Evolutionary conservation across 1,140 invertebrate species (phyloP).

Genomic region (Dinothrombium tinctorium): DNA sequence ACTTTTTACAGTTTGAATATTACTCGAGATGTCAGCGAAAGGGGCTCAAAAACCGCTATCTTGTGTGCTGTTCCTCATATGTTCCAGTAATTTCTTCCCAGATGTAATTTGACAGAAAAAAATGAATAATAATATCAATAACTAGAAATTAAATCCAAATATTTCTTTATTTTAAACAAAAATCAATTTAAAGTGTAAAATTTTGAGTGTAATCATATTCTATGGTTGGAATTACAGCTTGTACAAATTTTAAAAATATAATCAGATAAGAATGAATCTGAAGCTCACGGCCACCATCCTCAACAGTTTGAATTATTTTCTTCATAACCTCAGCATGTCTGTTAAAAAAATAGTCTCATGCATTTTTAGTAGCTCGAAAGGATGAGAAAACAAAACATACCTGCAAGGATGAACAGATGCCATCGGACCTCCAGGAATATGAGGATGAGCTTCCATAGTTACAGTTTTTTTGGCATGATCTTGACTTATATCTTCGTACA

Average conservation of each 20-base stretch:
- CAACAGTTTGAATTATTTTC: constrained; percentile 91
- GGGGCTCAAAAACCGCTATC: too few relatives aligned
- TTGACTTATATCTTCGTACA: constrained; percentile 97
- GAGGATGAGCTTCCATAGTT: constrained; percentile 92
- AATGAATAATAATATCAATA: too few relatives aligned
- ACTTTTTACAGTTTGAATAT: too few relatives aligned
- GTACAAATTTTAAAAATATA: constrained; percentile 98
- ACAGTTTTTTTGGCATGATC: constrained; percentile 99
- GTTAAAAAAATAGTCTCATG: constrained; percentile 17
- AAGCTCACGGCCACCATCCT: constrained; percentile 78
- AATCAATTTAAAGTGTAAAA: constrained; percentile 47
- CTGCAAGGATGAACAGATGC: constrained; percentile 86
- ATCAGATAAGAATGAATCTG: constrained; percentile 96
- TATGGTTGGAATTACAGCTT: constrained; percentile 96
- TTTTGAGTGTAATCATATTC: constrained; percentile 99
- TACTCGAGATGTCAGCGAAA: too few relatives aligned
- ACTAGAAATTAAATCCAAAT: too few relatives aligned
- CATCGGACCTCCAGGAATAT: constrained; percentile 70
- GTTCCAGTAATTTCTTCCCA: too few relatives aligned
- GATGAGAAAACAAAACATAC: constrained; percentile 24
- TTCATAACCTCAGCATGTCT: constrained; percentile 99
- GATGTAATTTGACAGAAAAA: too few relatives aligned
- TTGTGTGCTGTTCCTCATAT: too few relatives aligned
- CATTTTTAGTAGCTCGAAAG: not conserved
- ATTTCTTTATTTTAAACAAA: too few relatives aligned